phyloP scores from a whole-genome alignment of 2,797 vertebrate genomes.

The Momotus momota region DNA sequence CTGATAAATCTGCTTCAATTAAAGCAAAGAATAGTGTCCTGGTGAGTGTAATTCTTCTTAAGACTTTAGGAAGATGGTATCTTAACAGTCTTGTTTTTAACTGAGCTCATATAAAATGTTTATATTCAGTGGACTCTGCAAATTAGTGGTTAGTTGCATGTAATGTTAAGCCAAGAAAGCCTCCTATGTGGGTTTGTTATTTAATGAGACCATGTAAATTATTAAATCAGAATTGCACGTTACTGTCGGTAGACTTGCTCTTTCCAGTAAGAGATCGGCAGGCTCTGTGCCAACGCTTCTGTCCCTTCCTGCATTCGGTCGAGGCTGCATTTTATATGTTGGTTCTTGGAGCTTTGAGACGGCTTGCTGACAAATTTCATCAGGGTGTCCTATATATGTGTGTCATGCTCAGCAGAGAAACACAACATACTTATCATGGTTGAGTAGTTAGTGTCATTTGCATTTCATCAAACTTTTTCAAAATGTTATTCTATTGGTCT shows the following conservation, averaged over 20 bases:
- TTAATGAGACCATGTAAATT: not conserved
- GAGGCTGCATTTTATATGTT: not conserved
- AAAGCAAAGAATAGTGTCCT: too few species aligned
- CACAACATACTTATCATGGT: not conserved
- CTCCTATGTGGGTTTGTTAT: not conserved
- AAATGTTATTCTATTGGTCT: not conserved
- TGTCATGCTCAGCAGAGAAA: not conserved
- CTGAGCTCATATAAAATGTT: not conserved
- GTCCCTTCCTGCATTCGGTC: not conserved
- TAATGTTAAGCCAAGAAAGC: not conserved
- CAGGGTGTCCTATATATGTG: not conserved
- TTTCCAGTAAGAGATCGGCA: not conserved
- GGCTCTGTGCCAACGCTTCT: not conserved
- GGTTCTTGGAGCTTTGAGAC: not conserved
- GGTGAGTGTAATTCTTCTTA: too few species aligned
- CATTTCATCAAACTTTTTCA: not conserved
- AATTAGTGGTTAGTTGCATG: not conserved
- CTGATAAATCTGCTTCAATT: too few species aligned
- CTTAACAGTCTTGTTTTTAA: not conserved
- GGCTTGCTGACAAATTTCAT: not conserved
- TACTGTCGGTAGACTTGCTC: not conserved
- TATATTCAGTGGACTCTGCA: not conserved
- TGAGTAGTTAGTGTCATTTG: not conserved
- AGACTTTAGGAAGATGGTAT: not conserved
- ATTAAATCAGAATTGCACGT: not conserved